A percentile compares a stretch with the other conserved stretches of the same genome.
These are phyloP conservation scores for Eueides isabella DNA, from an alignment of 1,140 invertebrate genomes.

Conservation along the genomic window DNA sequence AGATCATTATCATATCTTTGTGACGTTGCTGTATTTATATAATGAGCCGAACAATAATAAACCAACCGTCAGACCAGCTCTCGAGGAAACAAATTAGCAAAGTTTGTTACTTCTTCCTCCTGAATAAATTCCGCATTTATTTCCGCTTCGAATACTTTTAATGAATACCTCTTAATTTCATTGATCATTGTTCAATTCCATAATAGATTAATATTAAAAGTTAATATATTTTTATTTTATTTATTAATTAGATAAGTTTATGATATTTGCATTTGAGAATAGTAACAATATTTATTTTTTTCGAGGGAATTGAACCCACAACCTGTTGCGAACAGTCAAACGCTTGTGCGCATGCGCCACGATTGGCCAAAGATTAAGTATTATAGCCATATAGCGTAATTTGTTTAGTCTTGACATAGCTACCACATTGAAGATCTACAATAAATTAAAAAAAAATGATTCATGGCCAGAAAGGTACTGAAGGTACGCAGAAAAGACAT, in stretches of 20 bases:
- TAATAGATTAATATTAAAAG: background rate
- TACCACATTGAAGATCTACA: too few relatives aligned
- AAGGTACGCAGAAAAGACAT: background rate
- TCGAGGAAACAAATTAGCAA: slow-evolving; percentile 30
- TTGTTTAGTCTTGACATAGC: too few relatives aligned
- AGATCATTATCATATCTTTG: background rate
- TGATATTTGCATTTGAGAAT: too few relatives aligned
- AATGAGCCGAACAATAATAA: background rate
- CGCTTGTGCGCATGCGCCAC: too few relatives aligned
- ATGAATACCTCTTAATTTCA: slow-evolving; percentile 22
- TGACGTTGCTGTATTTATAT: background rate
- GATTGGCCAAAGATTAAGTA: too few relatives aligned
- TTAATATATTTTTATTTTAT: too few relatives aligned
- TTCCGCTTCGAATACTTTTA: slow-evolving; percentile 23
- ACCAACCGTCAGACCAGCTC: slow-evolving; percentile 5
- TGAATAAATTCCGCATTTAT: slow-evolving; percentile 42
- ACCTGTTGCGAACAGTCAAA: too few relatives aligned
- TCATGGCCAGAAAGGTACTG: background rate
- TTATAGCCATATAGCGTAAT: too few relatives aligned
- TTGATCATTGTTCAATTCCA: slow-evolving; percentile 28
- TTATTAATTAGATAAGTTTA: too few relatives aligned
- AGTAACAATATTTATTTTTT: too few relatives aligned
- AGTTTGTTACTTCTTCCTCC: slow-evolving; percentile 36
- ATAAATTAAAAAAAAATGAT: background rate
- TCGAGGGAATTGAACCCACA: too few relatives aligned